These are phyloP conservation scores for Sebastes itinus DNA, from an alignment of 2,797 vertebrate species.

Conservation along the genomic window DNA sequence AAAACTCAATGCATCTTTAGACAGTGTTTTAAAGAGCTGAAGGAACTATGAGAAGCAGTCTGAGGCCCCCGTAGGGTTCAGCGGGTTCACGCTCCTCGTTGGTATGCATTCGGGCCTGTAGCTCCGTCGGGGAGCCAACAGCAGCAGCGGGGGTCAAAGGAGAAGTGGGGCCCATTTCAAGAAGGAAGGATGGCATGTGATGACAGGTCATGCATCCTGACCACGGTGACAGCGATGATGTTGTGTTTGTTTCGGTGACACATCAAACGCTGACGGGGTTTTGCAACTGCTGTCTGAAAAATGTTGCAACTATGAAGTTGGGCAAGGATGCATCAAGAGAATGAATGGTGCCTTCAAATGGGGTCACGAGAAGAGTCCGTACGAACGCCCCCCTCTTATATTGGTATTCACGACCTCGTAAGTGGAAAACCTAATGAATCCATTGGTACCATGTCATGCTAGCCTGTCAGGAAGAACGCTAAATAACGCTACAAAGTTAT, in stretches of 20 bases:
- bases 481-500: fast-evolving
- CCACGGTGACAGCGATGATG: constrained; percentile 14
- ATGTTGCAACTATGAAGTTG: constrained; percentile 21
- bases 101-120: background rate
- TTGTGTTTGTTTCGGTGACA: background rate
- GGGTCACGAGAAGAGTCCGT: fast-evolving
- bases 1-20: constrained; percentile 27
- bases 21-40: constrained; percentile 1
- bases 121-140: constrained; percentile 10
- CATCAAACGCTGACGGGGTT: background rate
- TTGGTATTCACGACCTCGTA: no score
- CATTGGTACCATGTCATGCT: no score
- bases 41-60: background rate
- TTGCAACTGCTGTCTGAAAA: background rate
- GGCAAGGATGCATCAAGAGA: background rate
- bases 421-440: no score
- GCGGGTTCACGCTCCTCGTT: constrained; percentile 6
- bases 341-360: background rate
- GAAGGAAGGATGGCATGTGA: constrained; percentile 70
- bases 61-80: background rate
- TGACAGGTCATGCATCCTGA: constrained; percentile 33
- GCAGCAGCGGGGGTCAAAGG: constrained; percentile 35
- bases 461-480: fast-evolving
- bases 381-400: no score
- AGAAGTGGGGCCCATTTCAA: constrained; percentile 57